Percentiles rank a stretch among this genome's conserved stretches.
Evolutionary conservation across 2,113 vertebrate species (phyloP).

Genomic region (Cervus canadensis): DNA sequence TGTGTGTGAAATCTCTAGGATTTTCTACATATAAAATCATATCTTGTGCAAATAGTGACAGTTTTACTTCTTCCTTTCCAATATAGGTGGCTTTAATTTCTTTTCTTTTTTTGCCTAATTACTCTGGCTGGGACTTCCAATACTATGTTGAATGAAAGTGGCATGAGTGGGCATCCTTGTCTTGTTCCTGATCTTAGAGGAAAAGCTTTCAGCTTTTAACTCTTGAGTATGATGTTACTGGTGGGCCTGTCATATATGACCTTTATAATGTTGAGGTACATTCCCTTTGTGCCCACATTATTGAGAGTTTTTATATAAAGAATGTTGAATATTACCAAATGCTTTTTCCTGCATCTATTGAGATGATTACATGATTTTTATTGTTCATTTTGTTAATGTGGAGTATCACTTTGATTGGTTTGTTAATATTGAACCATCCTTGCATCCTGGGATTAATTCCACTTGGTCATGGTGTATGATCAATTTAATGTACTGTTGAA

Average conservation of each 20-base stretch:
- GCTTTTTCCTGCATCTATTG: neutral
- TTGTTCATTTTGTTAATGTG: neutral
- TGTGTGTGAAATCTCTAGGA: neutral
- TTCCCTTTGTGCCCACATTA: neutral
- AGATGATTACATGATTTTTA: neutral
- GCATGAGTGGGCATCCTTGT: neutral
- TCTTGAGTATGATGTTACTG: neutral
- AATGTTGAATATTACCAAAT: neutral
- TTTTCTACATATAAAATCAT: neutral
- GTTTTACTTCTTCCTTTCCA: neutral
- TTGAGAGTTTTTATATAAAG: neutral
- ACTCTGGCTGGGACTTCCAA: neutral
- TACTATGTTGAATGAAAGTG: neutral
- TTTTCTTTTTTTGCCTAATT: neutral
- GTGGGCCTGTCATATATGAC: neutral
- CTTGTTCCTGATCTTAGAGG: neutral
- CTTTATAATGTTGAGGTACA: neutral
- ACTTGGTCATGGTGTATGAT: neutral
- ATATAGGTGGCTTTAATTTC: neutral
- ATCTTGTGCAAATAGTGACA: neutral
- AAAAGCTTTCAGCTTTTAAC: neutral
- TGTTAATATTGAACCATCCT: neutral
- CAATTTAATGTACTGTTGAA: neutral
- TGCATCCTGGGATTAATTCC: neutral
- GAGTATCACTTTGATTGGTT: neutral